Evolutionary conservation across 2,797 vertebrate species (phyloP).

Genomic region (Pantherophis alleghaniensis): DNA sequence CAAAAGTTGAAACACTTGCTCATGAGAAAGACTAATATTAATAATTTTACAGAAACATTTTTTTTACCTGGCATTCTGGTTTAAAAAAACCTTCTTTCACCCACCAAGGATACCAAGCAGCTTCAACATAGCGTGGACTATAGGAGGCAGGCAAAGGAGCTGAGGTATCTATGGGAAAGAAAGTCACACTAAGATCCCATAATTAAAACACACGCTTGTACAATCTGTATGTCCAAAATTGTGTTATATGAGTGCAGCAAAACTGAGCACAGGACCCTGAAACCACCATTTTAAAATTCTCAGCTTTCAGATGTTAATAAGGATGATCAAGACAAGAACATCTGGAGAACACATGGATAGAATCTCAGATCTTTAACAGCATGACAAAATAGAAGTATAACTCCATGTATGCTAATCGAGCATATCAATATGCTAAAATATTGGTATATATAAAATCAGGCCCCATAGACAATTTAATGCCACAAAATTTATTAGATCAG

Average conservation of each 20-base stretch:
- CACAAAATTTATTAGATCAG: not conserved
- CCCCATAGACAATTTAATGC: not conserved
- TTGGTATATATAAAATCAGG: not conserved
- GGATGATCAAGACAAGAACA: not conserved
- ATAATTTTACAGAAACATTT: not conserved
- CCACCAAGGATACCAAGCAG: slow-evolving; percentile 91
- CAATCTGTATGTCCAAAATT: not conserved
- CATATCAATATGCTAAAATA: not conserved
- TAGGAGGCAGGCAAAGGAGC: slow-evolving; percentile 76
- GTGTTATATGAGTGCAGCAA: too few species aligned
- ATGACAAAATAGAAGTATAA: not conserved
- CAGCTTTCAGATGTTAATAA: not conserved
- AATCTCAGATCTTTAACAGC: not conserved
- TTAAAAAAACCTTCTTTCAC: slow-evolving; percentile 84
- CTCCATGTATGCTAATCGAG: not conserved
- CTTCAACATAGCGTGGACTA: slow-evolving; percentile 85
- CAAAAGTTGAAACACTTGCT: not conserved
- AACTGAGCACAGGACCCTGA: not conserved
- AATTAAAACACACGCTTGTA: not conserved
- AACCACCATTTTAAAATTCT: not conserved
- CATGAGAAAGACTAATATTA: not conserved
- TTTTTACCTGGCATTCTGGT: slow-evolving; percentile 82
- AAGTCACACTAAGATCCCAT: not conserved
- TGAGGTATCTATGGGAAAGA: slow-evolving; percentile 73
- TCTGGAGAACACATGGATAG: not conserved